These are phyloP conservation scores for Rhinogobius similis DNA, from an alignment of 2,113 vertebrate genomes.

Conservation along the genomic window DNA sequence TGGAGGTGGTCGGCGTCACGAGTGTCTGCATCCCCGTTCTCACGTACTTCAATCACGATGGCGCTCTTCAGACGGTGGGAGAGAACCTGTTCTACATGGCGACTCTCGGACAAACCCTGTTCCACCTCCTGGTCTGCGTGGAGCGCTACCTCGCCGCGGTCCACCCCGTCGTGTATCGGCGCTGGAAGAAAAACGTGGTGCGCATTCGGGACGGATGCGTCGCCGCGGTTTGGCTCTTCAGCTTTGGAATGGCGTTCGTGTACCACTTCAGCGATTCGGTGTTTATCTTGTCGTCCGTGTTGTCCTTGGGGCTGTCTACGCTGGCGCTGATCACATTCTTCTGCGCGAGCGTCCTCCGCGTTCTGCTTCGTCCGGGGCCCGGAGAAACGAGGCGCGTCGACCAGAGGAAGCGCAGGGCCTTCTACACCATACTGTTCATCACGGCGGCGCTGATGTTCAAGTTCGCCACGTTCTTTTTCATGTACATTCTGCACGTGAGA, in stretches of 20 bases:
- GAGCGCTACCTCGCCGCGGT: not conserved
- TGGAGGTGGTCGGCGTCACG: not conserved
- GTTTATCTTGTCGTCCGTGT: accelerated
- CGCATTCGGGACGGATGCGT: conserved; percentile 13
- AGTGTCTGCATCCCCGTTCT: not conserved
- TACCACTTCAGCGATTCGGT: not conserved
- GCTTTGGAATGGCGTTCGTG: accelerated
- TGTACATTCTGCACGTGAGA: no score
- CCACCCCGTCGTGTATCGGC: not conserved
- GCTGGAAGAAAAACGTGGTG: not conserved
- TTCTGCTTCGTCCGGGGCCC: conserved; percentile 22
- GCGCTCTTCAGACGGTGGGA: accelerated
- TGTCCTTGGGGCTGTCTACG: not conserved
- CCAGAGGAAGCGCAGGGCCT: conserved; percentile 32
- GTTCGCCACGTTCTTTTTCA: not conserved
- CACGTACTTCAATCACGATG: accelerated
- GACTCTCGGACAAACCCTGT: not conserved
- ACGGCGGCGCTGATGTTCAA: conserved; percentile 1
- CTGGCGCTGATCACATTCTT: not conserved
- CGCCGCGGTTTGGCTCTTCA: conserved; percentile 21
- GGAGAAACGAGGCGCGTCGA: not conserved
- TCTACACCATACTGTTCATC: conserved; percentile 17
- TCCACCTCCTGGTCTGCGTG: conserved; percentile 8
- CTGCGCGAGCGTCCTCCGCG: conserved; percentile 16
- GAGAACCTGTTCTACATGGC: not conserved